These are phyloP conservation scores for Harpagoxenus sublaevis DNA, from an alignment of 2,888 invertebrate genomes.

Conservation along the genomic window DNA sequence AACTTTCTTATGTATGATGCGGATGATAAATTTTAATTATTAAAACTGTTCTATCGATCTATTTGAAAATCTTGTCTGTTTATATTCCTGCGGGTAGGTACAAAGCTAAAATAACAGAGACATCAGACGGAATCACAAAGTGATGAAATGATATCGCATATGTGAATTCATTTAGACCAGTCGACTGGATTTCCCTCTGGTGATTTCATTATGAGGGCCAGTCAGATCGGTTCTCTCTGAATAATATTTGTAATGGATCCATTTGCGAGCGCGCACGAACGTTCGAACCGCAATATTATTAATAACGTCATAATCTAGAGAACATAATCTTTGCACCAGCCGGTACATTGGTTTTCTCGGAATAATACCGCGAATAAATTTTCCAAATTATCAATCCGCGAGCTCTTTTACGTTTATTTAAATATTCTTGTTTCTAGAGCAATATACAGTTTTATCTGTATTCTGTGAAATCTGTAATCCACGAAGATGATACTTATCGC, in stretches of 20 bases:
- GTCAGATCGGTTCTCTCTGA: slow-evolving; percentile 41
- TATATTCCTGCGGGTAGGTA: background rate
- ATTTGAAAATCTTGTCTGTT: slow-evolving; percentile 35
- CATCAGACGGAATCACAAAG: slow-evolving; percentile 40
- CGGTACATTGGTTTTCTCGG: slow-evolving; percentile 23
- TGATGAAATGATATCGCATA: slow-evolving; percentile 61
- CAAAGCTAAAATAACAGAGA: slow-evolving; percentile 52
- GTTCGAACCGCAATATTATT: slow-evolving; percentile 48
- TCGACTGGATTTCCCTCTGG: slow-evolving; percentile 52
- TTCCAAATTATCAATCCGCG: slow-evolving; percentile 11
- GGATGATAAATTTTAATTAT: slow-evolving; percentile 42
- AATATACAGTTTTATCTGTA: background rate
- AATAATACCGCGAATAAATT: slow-evolving; percentile 14
- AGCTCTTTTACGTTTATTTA: background rate
- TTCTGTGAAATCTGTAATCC: background rate
- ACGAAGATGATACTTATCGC: background rate
- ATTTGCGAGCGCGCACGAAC: slow-evolving; percentile 44
- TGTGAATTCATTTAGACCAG: slow-evolving; percentile 56
- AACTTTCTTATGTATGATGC: background rate
- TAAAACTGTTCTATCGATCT: slow-evolving; percentile 20
- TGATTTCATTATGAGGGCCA: slow-evolving; percentile 60
- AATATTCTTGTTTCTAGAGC: background rate
- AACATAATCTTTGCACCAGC: slow-evolving; percentile 30
- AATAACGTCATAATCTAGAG: slow-evolving; percentile 54
- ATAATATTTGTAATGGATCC: slow-evolving; percentile 62